Base-by-base conservation (phyloP, 2,888 invertebrate genomes). In the Dioctria linearis region DNA sequence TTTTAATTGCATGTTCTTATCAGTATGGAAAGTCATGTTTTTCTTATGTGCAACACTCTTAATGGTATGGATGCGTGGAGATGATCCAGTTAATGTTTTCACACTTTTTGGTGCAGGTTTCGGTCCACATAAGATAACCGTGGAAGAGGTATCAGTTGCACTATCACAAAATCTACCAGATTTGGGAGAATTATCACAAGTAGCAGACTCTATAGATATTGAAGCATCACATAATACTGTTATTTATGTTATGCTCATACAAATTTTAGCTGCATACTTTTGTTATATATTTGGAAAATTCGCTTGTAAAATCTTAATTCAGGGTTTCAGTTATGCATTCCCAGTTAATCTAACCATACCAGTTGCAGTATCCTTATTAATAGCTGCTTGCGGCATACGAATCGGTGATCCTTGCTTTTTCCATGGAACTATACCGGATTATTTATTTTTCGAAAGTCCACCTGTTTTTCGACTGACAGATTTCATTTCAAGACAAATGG, bases 251-350 rank as follows among this genome's bases (percentile, higher is more conserved):
- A 88, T 96, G 71, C 88, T 96, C 6, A 92, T 97, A 57, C 97
- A 97, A 89, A 91, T 97, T 69, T 90, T 94, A 78, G 93, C 95
- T 2, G 94, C 96, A 4, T 96, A 97, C 86, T 90, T 97, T 73
- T 96, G 96, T 85, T 98, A 98, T 86, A 94, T 97, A 84, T 96
- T 97, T 86, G 97, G 96, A 83, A 98, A 98, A 90, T 98, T 98
- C 84, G 97, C 97, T 3, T 98, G 98, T 90, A 98, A 98, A 90
- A 97, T 98, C 86, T 93, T 97, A 85, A 98, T 99, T 84, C 99
- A 99, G 90, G 95, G 97, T 39, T 97, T 98, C 90, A 97, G 98
- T 87, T 98, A 98, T 87, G 98, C 99, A 0, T 96, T 99, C 85
- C 98, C 99, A 0, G 95, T 99, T 5, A 96, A 96, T 88, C 91